Conservation (phyloP, 1,140 invertebrate genomes). For the Gryllus bimaculatus region DNA sequence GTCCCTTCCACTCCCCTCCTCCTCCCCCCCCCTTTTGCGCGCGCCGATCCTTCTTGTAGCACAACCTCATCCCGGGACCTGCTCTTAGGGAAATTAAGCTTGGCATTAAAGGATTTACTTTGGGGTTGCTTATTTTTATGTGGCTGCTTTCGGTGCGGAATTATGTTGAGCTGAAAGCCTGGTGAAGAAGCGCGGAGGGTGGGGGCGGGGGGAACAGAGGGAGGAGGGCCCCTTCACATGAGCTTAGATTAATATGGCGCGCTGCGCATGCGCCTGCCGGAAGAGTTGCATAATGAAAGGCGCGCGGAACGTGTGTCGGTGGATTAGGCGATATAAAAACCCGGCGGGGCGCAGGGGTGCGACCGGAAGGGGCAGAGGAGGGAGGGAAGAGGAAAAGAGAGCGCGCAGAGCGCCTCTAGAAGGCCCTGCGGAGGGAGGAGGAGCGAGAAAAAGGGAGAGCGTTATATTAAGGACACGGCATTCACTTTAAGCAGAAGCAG, state of each 20-base stretch:
- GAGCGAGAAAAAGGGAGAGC: background rate
- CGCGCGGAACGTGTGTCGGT: background rate
- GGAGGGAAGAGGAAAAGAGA: background rate
- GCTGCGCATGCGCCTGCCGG: background rate
- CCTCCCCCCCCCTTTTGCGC: too few relatives aligned
- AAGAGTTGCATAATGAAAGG: background rate
- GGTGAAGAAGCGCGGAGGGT: background rate
- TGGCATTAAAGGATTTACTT: slow-evolving; percentile 5
- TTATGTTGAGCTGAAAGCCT: background rate
- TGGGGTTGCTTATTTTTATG: slow-evolving; percentile 1
- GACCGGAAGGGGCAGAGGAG: background rate
- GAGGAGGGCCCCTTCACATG: background rate
- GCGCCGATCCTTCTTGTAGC: background rate
- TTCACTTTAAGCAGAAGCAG: background rate
- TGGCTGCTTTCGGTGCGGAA: slow-evolving; percentile 2
- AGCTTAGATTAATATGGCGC: background rate
- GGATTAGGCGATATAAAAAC: slow-evolving; percentile 1
- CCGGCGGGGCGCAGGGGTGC: too few relatives aligned
- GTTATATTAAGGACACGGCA: background rate
- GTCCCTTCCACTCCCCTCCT: too few relatives aligned
- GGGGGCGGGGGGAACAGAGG: too few relatives aligned
- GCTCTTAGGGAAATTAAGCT: slow-evolving; percentile 4
- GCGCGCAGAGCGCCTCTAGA: background rate
- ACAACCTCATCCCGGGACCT: background rate
- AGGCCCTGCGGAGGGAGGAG: background rate